Base-by-base conservation (phyloP, 2,888 invertebrate genomes). In the Nymphalis c-album region DNA sequence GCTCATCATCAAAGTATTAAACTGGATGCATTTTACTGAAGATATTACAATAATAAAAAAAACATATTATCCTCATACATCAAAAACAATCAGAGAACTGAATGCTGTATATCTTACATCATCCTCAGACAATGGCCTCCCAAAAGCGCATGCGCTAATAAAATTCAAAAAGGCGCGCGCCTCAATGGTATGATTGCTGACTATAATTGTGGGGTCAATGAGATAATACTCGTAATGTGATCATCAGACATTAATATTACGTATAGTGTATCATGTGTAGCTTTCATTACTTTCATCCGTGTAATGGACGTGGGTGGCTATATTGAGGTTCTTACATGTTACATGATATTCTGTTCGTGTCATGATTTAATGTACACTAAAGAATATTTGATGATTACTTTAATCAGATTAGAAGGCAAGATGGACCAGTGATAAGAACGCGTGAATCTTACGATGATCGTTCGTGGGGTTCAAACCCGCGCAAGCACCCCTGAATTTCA, bases 201-300 rank as follows among this genome's bases (percentile, higher is more conserved):
- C 31, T 63, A 60, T 66, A 70, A 68, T 70, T 47, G 65, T 45
- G 53, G 62, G 71, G 69, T 72, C 69, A 73, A 69, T 68, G 64
- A 71, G 67, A 70, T 73, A 72, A 73, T 69, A 50, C 58, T 31
- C 59, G 58, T 62, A 68, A 68, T 66, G 58, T 53, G 55, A 61
- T 58, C 65, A 60, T 60, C n/a, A 57, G 40, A 46, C 50, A 63
- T 55, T 31, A 26, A 35, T 26, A 63, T 67, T 63, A 63, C 35
- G 64, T 53, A 48, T 67, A 20, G 47, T 45, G 8, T 61, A 31
- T 20, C 8, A 31, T 17, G 53, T 17, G 10, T 48, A 7, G 4
- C 57, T 57, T 57, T 57, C 57, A 40, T 57, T 40, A 40, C 57
- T 57, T 57, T 57, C 57, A 40, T 57, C 57, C 53, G 35, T 57